Conservation (phyloP, 2,113 vertebrate genomes). For the Conger conger region DNA sequence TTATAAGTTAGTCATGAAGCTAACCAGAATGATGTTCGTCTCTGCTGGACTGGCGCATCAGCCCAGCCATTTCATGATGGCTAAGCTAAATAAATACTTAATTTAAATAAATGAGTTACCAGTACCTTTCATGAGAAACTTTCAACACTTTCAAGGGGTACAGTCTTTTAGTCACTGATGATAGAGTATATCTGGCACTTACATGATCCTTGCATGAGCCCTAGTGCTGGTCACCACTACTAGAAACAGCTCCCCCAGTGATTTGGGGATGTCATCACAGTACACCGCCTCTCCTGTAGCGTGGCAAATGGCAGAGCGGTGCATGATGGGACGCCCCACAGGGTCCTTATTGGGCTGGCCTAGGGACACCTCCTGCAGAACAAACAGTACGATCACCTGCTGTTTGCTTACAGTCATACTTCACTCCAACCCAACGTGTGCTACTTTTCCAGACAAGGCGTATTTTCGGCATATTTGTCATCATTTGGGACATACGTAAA, state of each 20-base stretch:
- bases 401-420: not conserved
- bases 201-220: slow-evolving; percentile 81
- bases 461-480: too few relatives aligned
- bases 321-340: slow-evolving; percentile 82
- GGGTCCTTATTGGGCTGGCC: slow-evolving; percentile 74
- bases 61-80: too few relatives aligned
- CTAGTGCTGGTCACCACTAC: slow-evolving; percentile 81
- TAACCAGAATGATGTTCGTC: too few relatives aligned
- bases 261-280: slow-evolving; percentile 79
- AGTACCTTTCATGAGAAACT: too few relatives aligned
- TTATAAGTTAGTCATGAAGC: too few relatives aligned
- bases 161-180: not conserved
- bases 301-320: slow-evolving; percentile 80
- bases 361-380: slow-evolving; percentile 62
- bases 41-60: too few relatives aligned
- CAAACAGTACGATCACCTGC: not conserved
- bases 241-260: slow-evolving; percentile 80
- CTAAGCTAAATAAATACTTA: too few relatives aligned
- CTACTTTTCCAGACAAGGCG: too few relatives aligned
- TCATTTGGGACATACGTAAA: too few relatives aligned
- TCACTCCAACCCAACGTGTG: not conserved
- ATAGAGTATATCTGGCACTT: slow-evolving; percentile 34
- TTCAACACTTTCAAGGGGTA: too few relatives aligned
- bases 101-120: too few relatives aligned
- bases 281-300: slow-evolving; percentile 87